These are phyloP conservation scores for Cyrtorhinus lividipennis DNA, from an alignment of 1,140 invertebrate genomes.

Conservation along the genomic window DNA sequence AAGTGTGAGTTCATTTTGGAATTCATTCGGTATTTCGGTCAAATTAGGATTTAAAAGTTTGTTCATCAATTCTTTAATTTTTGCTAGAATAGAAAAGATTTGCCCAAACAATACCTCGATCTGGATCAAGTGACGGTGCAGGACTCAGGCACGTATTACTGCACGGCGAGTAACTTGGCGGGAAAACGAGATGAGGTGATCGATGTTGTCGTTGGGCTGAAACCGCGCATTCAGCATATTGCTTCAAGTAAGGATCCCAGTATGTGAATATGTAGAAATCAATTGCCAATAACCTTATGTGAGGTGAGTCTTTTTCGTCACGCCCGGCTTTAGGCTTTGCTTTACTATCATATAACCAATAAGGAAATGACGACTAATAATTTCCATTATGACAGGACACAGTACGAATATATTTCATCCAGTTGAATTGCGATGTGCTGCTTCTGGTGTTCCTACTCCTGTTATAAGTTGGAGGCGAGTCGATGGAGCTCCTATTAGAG, in stretches of 20 bases:
- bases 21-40: no score
- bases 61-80: neutral
- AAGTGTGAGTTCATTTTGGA: neutral
- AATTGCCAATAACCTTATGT: no score
- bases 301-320: no score
- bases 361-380: no score
- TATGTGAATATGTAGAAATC: no score
- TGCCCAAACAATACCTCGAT: neutral
- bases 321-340: no score
- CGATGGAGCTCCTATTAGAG: no score
- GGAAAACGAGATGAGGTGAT: slow-evolving; percentile 14
- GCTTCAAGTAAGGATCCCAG: no score
- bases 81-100: neutral
- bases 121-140: slow-evolving; percentile 23
- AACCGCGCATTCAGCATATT: neutral
- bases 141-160: slow-evolving; percentile 23
- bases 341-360: no score
- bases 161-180: slow-evolving; percentile 20
- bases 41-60: no score
- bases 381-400: no score
- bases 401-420: no score
- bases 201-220: slow-evolving; percentile 6
- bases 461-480: neutral
- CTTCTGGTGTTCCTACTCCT: neutral
- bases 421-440: neutral